Conservation (phyloP, 2,113 vertebrate genomes). For the Phaetusa simplex region DNA sequence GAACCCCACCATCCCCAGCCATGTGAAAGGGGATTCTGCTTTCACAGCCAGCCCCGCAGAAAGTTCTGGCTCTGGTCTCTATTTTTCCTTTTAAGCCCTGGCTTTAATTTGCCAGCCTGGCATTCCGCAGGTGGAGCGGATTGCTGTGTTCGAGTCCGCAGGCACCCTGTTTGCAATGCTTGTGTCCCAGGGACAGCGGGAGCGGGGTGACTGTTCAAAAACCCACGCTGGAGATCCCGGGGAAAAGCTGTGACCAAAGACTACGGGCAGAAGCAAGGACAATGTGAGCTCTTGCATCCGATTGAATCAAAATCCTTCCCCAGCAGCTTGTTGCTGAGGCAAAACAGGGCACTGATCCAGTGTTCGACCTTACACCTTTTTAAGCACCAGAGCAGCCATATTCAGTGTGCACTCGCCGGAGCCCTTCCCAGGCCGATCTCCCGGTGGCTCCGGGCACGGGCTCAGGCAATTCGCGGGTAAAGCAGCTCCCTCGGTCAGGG, state of each 20-base stretch:
- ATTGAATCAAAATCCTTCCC: not conserved
- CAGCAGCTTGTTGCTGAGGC: not conserved
- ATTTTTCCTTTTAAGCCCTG: not conserved
- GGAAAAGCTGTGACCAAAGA: not conserved
- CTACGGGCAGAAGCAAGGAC: not conserved
- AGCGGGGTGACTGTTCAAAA: not conserved
- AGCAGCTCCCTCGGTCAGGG: not conserved
- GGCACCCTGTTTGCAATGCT: not conserved
- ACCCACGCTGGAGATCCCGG: rapidly evolving
- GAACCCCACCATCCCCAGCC: not conserved
- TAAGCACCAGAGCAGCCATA: not conserved
- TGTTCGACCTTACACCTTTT: not conserved
- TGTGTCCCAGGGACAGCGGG: not conserved
- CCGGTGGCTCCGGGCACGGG: rapidly evolving
- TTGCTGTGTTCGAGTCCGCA: not conserved
- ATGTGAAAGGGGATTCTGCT: too few relatives aligned
- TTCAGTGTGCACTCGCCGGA: rapidly evolving
- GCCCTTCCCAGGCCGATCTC: not conserved
- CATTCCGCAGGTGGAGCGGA: not conserved
- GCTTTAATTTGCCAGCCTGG: conserved; percentile 3
- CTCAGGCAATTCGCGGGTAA: rapidly evolving
- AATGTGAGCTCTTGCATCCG: rapidly evolving
- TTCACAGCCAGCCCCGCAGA: not conserved
- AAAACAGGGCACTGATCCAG: not conserved
- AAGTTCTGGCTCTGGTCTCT: not conserved